phyloP scores from a whole-genome alignment of 30 jellyfish, hydroid and myxozoan species.

The Chironex yamaguchii region DNA sequence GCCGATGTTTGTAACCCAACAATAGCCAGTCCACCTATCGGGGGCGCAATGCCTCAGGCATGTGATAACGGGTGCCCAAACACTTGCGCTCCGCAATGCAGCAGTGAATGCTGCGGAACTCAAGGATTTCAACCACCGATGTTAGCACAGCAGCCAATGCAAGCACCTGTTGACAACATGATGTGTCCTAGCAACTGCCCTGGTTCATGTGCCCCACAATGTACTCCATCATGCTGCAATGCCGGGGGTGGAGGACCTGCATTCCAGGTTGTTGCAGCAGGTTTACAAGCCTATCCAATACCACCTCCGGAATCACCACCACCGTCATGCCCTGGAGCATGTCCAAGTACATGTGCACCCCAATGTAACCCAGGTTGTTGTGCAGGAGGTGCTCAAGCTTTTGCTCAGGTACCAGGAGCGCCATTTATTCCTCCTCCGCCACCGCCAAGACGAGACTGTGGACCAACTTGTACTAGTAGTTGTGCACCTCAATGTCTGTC shows the following conservation, averaged over 20 bases:
- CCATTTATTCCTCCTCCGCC: slow-evolving; percentile 78
- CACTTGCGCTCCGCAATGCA: slow-evolving; percentile 77
- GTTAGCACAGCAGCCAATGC: slow-evolving; percentile 17
- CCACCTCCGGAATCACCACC: slow-evolving; percentile 71
- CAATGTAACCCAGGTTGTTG: slow-evolving; percentile 76
- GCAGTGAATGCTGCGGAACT: background rate
- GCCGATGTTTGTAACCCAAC: slow-evolving; percentile 71
- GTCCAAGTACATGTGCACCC: slow-evolving; percentile 79
- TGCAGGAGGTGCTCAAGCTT: slow-evolving; percentile 36
- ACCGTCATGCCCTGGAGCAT: slow-evolving; percentile 65
- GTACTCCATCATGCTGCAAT: slow-evolving; percentile 72
- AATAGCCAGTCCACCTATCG: slow-evolving; percentile 66
- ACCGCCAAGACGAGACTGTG: slow-evolving; percentile 52
- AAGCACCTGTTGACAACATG: background rate
- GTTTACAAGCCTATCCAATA: slow-evolving; percentile 65
- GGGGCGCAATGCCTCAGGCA: slow-evolving; percentile 51
- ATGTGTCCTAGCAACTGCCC: slow-evolving; percentile 34
- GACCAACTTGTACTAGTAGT: slow-evolving; percentile 66
- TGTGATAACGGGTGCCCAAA: slow-evolving; percentile 83
- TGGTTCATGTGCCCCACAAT: slow-evolving; percentile 79
- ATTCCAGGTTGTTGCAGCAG: slow-evolving; percentile 54
- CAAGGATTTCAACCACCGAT: slow-evolving; percentile 50
- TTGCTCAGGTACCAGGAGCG: slow-evolving; percentile 61
- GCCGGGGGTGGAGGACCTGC: slow-evolving; percentile 38
- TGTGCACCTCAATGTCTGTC: slow-evolving; percentile 60